phyloP scores from a whole-genome alignment of 2,113 vertebrate species.

The Chloroceryle aenea region DNA sequence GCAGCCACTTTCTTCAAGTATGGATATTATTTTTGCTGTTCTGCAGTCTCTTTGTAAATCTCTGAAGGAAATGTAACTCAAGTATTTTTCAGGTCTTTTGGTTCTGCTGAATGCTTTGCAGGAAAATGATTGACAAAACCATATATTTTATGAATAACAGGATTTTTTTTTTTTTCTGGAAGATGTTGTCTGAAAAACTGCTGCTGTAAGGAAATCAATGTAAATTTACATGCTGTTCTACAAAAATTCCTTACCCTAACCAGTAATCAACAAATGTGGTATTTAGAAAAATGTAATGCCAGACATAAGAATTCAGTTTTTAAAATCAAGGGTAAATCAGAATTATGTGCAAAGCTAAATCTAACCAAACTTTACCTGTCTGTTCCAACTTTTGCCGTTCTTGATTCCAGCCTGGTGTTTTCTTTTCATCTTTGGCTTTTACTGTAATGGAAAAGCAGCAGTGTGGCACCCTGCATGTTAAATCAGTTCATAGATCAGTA shows the following conservation, averaged over 20 bases:
- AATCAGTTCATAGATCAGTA: background rate
- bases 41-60: background rate
- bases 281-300: background rate
- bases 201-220: background rate
- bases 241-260: background rate
- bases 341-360: background rate
- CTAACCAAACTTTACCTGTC: background rate
- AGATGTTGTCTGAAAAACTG: background rate
- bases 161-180: background rate
- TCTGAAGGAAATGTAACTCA: background rate
- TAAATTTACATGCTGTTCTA: background rate
- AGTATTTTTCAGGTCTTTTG: background rate
- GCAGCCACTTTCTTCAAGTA: background rate
- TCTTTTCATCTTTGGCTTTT: background rate
- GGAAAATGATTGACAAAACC: background rate
- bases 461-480: background rate
- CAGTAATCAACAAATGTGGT: background rate
- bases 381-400: background rate
- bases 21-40: background rate
- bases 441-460: background rate
- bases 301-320: background rate
- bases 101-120: background rate
- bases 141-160: background rate
- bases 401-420: background rate
- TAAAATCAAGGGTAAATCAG: background rate